Conservation (phyloP, 2,113 vertebrate genomes). For the Neotragus pygmaeus region DNA sequence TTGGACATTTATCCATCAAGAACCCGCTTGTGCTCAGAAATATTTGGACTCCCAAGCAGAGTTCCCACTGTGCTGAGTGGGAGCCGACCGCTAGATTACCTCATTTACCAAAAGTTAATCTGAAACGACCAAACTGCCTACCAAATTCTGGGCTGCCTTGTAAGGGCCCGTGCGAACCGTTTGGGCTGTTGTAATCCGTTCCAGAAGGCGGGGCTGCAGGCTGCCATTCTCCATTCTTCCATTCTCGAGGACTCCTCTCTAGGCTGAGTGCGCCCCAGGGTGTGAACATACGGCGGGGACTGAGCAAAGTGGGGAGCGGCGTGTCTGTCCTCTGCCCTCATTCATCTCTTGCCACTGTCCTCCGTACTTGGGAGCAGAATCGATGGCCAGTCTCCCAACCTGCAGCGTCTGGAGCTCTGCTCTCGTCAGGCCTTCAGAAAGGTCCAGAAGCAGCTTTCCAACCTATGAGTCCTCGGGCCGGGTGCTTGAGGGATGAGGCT, state of each 20-base stretch:
- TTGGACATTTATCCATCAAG: neutral
- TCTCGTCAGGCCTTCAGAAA: neutral
- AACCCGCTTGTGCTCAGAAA: neutral
- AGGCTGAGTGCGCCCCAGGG: neutral
- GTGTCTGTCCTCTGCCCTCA: neutral
- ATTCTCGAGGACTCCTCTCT: neutral
- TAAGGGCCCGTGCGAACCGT: neutral
- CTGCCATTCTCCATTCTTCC: neutral
- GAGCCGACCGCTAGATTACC: neutral
- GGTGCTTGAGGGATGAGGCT: neutral
- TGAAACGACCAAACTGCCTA: neutral
- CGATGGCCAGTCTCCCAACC: neutral
- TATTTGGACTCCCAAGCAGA: neutral
- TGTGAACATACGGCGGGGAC: neutral
- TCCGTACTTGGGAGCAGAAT: neutral
- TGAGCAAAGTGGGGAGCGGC: neutral
- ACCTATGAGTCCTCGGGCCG: neutral
- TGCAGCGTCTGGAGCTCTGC: neutral
- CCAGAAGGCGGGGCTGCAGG: neutral
- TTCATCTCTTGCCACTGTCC: neutral
- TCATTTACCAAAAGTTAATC: neutral
- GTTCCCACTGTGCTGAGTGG: neutral
- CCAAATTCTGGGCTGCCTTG: neutral
- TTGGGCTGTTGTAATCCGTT: accelerated
- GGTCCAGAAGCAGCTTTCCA: neutral